Base-by-base conservation (phyloP, 2,888 invertebrate species). In the Sphecodes monilicornis region DNA sequence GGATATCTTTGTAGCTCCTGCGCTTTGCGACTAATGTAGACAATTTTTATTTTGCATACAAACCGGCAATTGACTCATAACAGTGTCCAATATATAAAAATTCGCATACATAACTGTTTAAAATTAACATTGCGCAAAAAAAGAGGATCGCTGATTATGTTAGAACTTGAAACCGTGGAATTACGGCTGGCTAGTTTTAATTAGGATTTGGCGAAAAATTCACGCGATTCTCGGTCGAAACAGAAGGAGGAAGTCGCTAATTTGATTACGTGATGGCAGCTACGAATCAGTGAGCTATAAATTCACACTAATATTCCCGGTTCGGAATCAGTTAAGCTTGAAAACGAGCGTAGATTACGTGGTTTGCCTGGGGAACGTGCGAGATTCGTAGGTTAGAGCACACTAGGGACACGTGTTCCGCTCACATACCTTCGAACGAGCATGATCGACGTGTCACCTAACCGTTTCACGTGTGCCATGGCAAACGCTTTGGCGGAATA, bases 381-480 rank as follows among this genome's bases (percentile, higher is more conserved):
- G 32, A 36, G 46, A 72, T 83, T 78, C 78, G 43, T 60, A 54
- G 73, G 76, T 80, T 84, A 29, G 43, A 26, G 70, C 76, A 32
- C 22, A 73, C 50, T n/a, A 41, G 32, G 60, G 43, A 78, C 85
- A 75, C 68, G 74, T 80, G 84, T 72, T 75, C 26, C 57, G 41
- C 29, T 75, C 75, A 72, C 75, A 68, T 76, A 78, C 57, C 70
- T 70, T 18, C n/a, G 41, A 70, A 29, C n/a, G 39, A 39, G 26
- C 50, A 41, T 57, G 75, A 80, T 82, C 57, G 57, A 78, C 73
- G 70, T 72, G 54, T 82, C 76, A 36, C 66, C 69, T 64, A 66
- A 36, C 32, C 41, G 54, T 79, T 84, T 76, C 32, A 54, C 41
- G 46, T 41, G 68, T 50, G n/a, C 11, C 41, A 11, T 41, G 41